A percentile compares a stretch with the other conserved stretches of the same genome.
These are phyloP conservation scores for Drosophila kanapiae DNA, from an alignment of 1,140 invertebrate species.

Conservation along the genomic window DNA sequence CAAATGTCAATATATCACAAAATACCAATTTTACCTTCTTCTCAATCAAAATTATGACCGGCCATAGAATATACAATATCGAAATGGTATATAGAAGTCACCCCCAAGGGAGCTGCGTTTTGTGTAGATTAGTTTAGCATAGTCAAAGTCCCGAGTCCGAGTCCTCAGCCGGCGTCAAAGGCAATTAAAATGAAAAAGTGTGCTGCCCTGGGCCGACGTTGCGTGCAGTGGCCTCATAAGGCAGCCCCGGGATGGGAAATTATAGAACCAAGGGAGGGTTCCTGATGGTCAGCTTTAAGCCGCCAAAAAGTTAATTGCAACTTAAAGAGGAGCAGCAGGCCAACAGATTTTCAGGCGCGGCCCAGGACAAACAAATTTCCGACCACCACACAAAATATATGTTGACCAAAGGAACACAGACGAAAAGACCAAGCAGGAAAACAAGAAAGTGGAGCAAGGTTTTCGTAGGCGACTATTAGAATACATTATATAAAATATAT, in stretches of 20 bases:
- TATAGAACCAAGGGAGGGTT: background rate
- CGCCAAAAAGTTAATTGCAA: constrained; percentile 79
- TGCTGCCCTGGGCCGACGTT: constrained; percentile 27
- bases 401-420: constrained; percentile 58
- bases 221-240: constrained; percentile 70
- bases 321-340: constrained; percentile 67
- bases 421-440: constrained; percentile 4
- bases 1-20: constrained; percentile 81
- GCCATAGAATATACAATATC: constrained; percentile 44
- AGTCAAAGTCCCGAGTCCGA: constrained; percentile 22
- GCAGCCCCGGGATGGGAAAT: constrained; percentile 21
- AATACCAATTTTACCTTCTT: constrained; percentile 79
- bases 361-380: constrained; percentile 75
- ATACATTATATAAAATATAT: constrained; percentile 1
- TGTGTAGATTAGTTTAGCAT: constrained; percentile 81
- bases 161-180: constrained; percentile 26
- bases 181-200: constrained; percentile 82
- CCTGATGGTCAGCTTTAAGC: constrained; percentile 47
- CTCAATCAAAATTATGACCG: constrained; percentile 84
- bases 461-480: background rate
- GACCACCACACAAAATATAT: constrained; percentile 65
- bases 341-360: constrained; percentile 75
- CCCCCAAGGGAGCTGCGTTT: constrained; percentile 74
- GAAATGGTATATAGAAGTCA: constrained; percentile 24
- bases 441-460: background rate